Conservation (phyloP, 2,113 vertebrate species). For the Maccullochella peelii region DNA sequence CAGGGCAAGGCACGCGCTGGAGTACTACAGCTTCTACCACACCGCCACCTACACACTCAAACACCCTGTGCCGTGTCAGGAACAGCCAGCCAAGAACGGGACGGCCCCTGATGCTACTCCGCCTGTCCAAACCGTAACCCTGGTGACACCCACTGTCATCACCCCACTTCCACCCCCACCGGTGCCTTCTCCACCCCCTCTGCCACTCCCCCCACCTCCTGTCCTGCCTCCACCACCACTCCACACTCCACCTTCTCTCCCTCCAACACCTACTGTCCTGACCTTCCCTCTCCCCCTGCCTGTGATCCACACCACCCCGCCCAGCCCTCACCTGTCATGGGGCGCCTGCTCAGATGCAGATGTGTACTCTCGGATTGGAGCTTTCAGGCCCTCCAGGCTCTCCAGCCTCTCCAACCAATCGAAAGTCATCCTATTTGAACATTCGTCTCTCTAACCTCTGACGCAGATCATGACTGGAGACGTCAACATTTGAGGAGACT, state of each 20-base stretch:
- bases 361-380: slow-evolving; percentile 81
- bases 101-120: neutral
- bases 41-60: slow-evolving; percentile 80
- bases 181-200: neutral
- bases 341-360: slow-evolving; percentile 78
- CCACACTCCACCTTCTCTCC: slow-evolving; percentile 40
- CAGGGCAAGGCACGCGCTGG: slow-evolving; percentile 69
- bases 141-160: slow-evolving; percentile 1
- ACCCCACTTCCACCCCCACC: slow-evolving; percentile 24
- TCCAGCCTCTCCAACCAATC: slow-evolving; percentile 78
- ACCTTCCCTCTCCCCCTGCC: slow-evolving; percentile 64
- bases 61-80: slow-evolving; percentile 31
- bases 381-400: slow-evolving; percentile 72
- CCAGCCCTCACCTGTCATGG: slow-evolving; percentile 81
- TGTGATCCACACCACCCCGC: slow-evolving; percentile 74
- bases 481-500: neutral
- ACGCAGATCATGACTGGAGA: neutral
- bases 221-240: slow-evolving; percentile 27
- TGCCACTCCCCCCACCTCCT: slow-evolving; percentile 50
- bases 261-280: slow-evolving; percentile 17
- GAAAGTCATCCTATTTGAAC: slow-evolving; percentile 85
- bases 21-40: slow-evolving; percentile 83
- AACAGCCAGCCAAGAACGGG: slow-evolving; percentile 43
- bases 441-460: slow-evolving; percentile 79
- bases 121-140: slow-evolving; percentile 10